Evolutionary conservation across 2,113 vertebrate genomes (phyloP).

Genomic region (Antechinus flavipes): DNA sequence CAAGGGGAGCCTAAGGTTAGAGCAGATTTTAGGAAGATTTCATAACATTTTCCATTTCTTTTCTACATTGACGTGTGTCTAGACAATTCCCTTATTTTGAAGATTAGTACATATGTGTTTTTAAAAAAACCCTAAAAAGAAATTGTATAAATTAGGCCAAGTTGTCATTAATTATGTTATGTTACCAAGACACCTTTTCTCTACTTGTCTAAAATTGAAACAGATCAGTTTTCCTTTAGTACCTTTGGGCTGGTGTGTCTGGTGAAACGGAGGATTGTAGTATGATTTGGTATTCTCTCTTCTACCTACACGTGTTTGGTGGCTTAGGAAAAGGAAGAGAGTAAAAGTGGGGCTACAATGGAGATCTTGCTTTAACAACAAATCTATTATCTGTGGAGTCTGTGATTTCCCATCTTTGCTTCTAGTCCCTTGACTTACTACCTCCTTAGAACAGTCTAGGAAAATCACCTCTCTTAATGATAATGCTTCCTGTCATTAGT

Average conservation of each 20-base stretch:
- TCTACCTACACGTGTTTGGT: neutral
- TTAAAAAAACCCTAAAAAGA: neutral
- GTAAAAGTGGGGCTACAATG: neutral
- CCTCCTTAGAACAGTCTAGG: neutral
- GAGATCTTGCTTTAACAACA: neutral
- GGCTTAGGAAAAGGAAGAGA: constrained; percentile 1
- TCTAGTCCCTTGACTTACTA: neutral
- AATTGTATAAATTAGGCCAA: neutral
- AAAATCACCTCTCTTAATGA: neutral
- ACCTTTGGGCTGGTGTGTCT: neutral
- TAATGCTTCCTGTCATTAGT: neutral
- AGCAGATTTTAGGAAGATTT: constrained; percentile 3
- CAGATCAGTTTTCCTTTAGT: constrained; percentile 1
- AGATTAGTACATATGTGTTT: neutral
- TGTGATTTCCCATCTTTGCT: neutral
- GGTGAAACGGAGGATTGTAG: neutral
- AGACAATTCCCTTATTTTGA: constrained; percentile 11
- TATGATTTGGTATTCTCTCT: neutral
- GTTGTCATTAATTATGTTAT: neutral
- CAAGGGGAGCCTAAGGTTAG: neutral
- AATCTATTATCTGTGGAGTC: neutral
- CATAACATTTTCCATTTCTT: neutral
- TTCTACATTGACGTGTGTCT: neutral
- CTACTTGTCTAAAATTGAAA: neutral
- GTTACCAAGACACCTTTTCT: neutral